These are phyloP conservation scores for Percopsis transmontana DNA, from an alignment of 2,113 vertebrate species.

Conservation along the genomic window DNA sequence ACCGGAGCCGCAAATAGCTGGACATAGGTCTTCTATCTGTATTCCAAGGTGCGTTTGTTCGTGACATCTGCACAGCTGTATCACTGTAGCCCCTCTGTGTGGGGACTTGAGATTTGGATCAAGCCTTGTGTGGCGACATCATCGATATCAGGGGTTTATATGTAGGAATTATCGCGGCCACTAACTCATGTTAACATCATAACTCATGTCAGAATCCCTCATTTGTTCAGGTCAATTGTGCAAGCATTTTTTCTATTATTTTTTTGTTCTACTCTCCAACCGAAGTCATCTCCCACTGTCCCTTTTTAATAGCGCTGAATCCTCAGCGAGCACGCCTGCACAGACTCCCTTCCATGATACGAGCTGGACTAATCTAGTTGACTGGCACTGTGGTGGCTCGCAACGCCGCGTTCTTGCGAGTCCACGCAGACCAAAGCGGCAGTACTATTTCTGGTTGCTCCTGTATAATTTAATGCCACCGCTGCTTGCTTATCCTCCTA, in stretches of 20 bases:
- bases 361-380: slow-evolving; percentile 49
- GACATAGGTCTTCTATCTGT: slow-evolving; percentile 5
- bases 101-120: neutral
- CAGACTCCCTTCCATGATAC: slow-evolving; percentile 25
- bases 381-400: slow-evolving; percentile 50
- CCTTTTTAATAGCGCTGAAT: neutral
- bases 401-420: slow-evolving; percentile 51
- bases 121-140: too few relatives aligned
- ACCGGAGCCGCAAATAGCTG: neutral
- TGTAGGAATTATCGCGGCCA: too few relatives aligned
- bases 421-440: slow-evolving; percentile 53
- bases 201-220: too few relatives aligned
- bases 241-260: too few relatives aligned
- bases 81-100: neutral
- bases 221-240: too few relatives aligned
- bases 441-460: slow-evolving; percentile 77
- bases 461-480: slow-evolving; percentile 78
- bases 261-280: too few relatives aligned
- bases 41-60: slow-evolving; percentile 1
- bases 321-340: neutral
- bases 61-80: neutral
- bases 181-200: too few relatives aligned
- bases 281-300: too few relatives aligned
- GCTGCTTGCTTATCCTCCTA: slow-evolving; percentile 53
- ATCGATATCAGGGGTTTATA: too few relatives aligned